Conservation (phyloP, 2,888 invertebrate genomes). For the Pristionchus exspectatus region DNA sequence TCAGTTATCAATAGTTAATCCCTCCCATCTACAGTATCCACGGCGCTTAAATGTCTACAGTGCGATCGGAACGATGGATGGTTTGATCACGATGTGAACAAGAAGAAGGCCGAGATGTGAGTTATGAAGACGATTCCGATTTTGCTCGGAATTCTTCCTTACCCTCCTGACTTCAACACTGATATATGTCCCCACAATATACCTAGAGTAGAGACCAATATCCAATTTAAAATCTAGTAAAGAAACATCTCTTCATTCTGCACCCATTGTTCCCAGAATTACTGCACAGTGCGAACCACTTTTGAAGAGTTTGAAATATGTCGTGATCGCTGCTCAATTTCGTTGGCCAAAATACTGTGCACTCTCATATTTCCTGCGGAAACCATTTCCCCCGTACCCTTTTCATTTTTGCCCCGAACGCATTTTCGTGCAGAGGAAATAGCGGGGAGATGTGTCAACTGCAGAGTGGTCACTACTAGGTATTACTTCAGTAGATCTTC, state of each 20-base stretch:
- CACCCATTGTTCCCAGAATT: background rate
- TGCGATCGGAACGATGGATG: constrained; percentile 35
- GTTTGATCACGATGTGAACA: constrained; percentile 30
- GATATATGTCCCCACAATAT: too few relatives aligned
- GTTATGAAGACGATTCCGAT: background rate
- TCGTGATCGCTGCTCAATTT: background rate
- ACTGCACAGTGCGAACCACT: background rate
- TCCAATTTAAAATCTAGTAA: background rate
- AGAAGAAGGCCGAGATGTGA: background rate
- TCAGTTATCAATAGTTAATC: background rate
- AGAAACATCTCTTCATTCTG: background rate
- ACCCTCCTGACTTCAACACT: too few relatives aligned
- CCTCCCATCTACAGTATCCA: constrained; percentile 8
- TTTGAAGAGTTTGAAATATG: background rate
- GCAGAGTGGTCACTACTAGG: background rate
- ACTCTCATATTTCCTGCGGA: background rate
- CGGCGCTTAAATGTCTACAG: background rate
- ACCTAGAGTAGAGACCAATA: too few relatives aligned
- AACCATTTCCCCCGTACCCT: background rate
- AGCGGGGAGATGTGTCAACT: background rate
- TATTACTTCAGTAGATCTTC: background rate
- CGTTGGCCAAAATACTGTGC: background rate
- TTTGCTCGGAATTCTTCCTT: too few relatives aligned
- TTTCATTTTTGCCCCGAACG: background rate
- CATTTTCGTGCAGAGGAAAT: background rate